phyloP scores from a whole-genome alignment of 2,888 invertebrate species.

The Lampropteryx suffumata region DNA sequence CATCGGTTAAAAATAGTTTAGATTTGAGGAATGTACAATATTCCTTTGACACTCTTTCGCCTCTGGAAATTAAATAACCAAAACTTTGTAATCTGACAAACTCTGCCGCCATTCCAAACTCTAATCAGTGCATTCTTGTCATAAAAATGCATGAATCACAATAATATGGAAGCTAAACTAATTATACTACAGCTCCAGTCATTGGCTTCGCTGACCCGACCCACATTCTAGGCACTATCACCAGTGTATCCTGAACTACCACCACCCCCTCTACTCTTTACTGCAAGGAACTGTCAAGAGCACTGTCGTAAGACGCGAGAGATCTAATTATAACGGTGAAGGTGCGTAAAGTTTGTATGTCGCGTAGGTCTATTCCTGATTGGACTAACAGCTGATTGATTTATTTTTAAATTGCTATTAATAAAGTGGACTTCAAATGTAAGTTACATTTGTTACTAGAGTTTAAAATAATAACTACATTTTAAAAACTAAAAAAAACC shows the following conservation, averaged over 20 bases:
- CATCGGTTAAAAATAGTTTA: no score
- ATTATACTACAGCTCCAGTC: constrained; percentile 37
- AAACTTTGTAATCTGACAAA: no score
- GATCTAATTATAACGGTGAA: constrained; percentile 34
- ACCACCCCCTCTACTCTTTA: constrained; percentile 6
- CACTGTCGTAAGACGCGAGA: constrained; percentile 5
- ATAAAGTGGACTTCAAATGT: no score
- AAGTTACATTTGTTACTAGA: no score
- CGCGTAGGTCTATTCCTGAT: constrained; percentile 40
- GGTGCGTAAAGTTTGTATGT: constrained; percentile 27
- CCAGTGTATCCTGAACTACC: constrained; percentile 34
- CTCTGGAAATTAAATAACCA: no score
- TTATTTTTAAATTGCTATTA: constrained; percentile 34
- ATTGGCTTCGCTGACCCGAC: constrained; percentile 47
- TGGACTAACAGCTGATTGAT: constrained; percentile 27
- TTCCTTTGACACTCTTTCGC: no score
- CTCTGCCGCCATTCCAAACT: no score
- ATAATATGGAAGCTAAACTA: constrained; percentile 38
- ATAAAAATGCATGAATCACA: constrained; percentile 22
- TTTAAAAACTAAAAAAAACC: no score
- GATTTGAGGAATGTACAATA: no score
- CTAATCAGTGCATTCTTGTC: no score
- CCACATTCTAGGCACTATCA: constrained; percentile 34
- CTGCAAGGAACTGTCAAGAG: not conserved
- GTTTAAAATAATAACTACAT: no score